Conservation (phyloP, 1,140 invertebrate genomes). For the Eriocheir sinensis region DNA sequence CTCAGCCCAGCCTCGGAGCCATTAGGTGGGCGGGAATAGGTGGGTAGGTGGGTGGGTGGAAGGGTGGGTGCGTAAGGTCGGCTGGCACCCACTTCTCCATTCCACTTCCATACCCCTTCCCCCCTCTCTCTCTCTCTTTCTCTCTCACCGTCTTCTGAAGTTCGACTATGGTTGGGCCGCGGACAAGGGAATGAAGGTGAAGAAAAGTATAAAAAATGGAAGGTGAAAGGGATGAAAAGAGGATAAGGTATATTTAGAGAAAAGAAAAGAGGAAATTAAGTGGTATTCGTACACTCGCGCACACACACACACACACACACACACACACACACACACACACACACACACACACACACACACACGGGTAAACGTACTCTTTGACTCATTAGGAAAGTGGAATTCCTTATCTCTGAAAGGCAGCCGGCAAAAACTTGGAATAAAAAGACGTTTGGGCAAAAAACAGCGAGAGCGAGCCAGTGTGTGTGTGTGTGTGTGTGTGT, state of each 20-base stretch:
- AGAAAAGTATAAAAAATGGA: no score
- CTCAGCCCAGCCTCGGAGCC: no score
- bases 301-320: slow-evolving; percentile 26
- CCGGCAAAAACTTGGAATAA: background rate
- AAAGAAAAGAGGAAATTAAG: background rate
- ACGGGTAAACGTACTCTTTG: background rate
- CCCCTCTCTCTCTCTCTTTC: no score
- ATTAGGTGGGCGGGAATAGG: no score
- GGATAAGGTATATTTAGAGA: background rate
- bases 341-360: no score
- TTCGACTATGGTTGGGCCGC: background rate
- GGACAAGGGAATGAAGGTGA: no score
- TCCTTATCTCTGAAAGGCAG: background rate
- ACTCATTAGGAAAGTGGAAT: slow-evolving; percentile 25
- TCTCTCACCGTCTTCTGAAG: background rate
- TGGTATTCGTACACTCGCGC: background rate
- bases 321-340: background rate
- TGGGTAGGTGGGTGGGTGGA: no score
- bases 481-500: no score
- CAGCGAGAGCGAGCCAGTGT: background rate
- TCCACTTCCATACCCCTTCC: no score
- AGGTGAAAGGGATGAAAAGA: background rate
- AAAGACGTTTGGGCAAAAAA: background rate
- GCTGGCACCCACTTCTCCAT: no score
- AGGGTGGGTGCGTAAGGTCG: background rate